Evolutionary conservation across 2,113 vertebrate genomes (phyloP).

Genomic region (Nycticryphes semicollaris): DNA sequence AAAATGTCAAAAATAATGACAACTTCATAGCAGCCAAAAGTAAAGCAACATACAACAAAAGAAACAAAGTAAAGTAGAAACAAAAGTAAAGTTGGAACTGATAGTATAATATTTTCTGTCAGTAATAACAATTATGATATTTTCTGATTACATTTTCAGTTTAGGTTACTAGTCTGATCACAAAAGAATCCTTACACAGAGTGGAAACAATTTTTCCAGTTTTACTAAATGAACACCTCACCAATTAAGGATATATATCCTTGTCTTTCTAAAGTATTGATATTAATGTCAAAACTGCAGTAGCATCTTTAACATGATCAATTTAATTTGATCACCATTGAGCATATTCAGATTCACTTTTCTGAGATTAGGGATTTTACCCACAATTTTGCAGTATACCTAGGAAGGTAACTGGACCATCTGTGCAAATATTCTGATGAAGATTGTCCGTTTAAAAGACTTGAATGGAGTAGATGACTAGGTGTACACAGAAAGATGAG

Average conservation of each 20-base stretch:
- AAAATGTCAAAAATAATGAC: not conserved
- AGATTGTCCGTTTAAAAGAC: not conserved
- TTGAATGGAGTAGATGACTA: not conserved
- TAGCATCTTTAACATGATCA: not conserved
- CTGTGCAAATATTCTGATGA: not conserved
- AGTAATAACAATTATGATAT: not conserved
- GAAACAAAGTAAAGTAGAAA: not conserved
- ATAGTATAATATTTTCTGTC: not conserved
- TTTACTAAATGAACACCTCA: not conserved
- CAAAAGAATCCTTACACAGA: not conserved
- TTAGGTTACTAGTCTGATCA: not conserved
- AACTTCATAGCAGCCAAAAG: not conserved
- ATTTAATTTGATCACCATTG: not conserved
- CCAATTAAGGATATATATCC: not conserved
- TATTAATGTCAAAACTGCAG: not conserved
- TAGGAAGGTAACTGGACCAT: not conserved
- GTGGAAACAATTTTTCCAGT: not conserved
- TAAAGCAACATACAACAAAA: not conserved
- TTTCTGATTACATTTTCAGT: not conserved
- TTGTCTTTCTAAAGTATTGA: not conserved
- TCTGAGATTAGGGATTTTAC: not conserved
- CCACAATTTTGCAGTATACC: not conserved
- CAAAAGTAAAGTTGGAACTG: not conserved
- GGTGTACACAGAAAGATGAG: not conserved
- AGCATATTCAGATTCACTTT: not conserved